A percentile compares a stretch with the other conserved stretches of the same genome.
Conservation (phyloP, 2,113 vertebrate species). For the Donacobius atricapilla region DNA sequence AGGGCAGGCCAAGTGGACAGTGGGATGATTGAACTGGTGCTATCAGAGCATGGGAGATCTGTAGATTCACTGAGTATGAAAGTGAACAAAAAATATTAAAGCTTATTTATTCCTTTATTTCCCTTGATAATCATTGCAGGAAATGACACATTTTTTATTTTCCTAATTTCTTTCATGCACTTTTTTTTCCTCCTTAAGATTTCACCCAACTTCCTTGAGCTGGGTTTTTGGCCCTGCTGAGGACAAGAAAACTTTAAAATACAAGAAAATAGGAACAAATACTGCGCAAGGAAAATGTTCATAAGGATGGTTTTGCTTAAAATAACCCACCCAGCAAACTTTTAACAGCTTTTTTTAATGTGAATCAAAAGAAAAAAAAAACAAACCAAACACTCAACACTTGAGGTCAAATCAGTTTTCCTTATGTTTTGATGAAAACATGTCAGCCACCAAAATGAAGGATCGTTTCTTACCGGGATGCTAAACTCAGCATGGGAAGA, state of each 20-base stretch:
- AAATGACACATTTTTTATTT: neutral
- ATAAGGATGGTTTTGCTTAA: neutral
- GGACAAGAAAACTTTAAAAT: neutral
- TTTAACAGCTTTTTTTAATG: neutral
- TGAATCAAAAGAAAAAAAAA: neutral
- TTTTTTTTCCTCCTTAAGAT: neutral
- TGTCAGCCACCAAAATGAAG: neutral
- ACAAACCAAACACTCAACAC: neutral
- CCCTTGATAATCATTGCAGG: neutral
- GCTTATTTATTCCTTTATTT: neutral
- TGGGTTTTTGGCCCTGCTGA: neutral
- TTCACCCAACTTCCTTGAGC: neutral
- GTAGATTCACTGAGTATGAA: neutral
- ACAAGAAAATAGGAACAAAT: neutral
- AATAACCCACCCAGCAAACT: neutral
- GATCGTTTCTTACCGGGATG: neutral
- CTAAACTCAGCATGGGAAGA: conserved; percentile 8
- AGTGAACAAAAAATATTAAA: neutral
- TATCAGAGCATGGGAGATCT: neutral
- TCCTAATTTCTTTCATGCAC: neutral
- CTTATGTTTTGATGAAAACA: neutral
- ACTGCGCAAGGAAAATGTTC: neutral
- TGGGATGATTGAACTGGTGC: neutral
- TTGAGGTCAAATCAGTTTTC: neutral
- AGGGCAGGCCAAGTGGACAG: neutral